Conservation (phyloP, 1,140 invertebrate species). For the Agrypnia vestita region DNA sequence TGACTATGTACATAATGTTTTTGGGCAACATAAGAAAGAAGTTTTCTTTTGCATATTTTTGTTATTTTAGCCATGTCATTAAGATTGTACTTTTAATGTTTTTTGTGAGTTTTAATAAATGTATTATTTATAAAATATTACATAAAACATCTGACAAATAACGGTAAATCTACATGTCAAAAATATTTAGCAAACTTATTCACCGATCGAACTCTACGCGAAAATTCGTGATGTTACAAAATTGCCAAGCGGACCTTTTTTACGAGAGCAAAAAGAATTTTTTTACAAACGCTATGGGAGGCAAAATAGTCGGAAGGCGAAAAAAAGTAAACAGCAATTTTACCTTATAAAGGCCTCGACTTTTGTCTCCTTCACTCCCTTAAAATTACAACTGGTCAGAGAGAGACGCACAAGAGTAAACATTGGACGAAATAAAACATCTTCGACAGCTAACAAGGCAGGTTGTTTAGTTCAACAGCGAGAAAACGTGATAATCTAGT, state of each 20-base stretch:
- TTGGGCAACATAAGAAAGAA: too few species aligned
- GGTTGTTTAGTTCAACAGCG: conserved; percentile 44
- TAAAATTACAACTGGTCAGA: conserved; percentile 49
- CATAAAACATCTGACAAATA: too few species aligned
- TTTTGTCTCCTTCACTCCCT: conserved; percentile 42
- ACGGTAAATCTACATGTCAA: too few species aligned
- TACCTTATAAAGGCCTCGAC: conserved; percentile 49
- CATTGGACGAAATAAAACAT: conserved; percentile 57
- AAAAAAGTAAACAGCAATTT: conserved; percentile 53
- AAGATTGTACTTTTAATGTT: too few species aligned
- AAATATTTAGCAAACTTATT: too few species aligned
- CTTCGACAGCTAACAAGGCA: conserved; percentile 52
- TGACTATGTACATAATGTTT: too few species aligned
- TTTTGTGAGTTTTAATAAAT: too few species aligned
- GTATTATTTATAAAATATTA: too few species aligned
- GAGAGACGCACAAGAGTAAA: conserved; percentile 54
- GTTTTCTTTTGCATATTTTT: too few species aligned
- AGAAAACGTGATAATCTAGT: conserved; percentile 18
- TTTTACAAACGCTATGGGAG: conserved; percentile 56
- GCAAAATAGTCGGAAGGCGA: conserved; percentile 43
- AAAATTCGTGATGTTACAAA: conserved; percentile 9
- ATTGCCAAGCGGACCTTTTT: background rate
- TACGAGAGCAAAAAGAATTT: conserved; percentile 35
- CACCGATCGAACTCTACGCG: background rate
- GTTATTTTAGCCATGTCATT: too few species aligned